These are phyloP conservation scores for Stichodactyla mertensii DNA, from an alignment of 64 coral and sea anemone species.

Conservation along the genomic window DNA sequence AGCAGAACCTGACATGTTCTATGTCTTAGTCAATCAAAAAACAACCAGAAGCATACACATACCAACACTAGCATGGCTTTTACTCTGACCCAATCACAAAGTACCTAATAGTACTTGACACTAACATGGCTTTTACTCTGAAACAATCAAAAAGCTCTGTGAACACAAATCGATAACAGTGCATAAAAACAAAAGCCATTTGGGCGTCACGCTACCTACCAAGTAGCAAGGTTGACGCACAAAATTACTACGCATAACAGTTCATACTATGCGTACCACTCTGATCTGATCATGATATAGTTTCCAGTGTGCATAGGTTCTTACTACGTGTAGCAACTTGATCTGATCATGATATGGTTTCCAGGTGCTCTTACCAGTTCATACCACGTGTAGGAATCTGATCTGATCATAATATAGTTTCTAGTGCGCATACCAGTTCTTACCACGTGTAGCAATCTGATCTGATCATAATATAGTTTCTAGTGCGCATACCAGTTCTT, in stretches of 20 bases:
- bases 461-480: not conserved
- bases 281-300: not conserved
- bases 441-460: not conserved
- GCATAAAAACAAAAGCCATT: no score
- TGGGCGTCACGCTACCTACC: no score
- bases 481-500: not conserved
- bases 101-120: no score
- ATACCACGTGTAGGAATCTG: not conserved
- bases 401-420: not conserved
- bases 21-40: no score
- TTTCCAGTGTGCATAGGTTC: not conserved
- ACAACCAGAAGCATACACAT: no score
- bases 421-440: not conserved
- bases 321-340: not conserved
- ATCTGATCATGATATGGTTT: not conserved
- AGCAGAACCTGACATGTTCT: no score
- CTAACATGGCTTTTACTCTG: no score
- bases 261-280: not conserved
- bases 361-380: not conserved
- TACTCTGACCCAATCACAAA: no score
- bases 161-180: no score
- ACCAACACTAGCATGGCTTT: no score
- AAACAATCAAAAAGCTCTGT: no score
- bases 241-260: not conserved
- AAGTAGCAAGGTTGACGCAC: no score